Conservation (phyloP, 2,888 invertebrate species). For the Malthinus flaveolus region DNA sequence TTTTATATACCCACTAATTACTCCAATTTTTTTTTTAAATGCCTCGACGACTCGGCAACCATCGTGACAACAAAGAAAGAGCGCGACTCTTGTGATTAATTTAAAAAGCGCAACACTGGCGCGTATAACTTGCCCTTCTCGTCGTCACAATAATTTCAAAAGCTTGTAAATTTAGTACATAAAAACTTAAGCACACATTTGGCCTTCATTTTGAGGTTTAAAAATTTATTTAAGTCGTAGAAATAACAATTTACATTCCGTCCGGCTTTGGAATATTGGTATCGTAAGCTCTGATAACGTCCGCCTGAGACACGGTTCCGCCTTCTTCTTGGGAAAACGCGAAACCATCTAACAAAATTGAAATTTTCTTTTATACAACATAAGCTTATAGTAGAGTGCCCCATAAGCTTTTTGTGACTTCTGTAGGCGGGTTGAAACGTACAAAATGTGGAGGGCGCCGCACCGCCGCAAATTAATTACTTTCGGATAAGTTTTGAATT, state of each 20-base stretch:
- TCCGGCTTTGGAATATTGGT: constrained; percentile 84
- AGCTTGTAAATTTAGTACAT: not conserved
- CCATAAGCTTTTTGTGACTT: not conserved
- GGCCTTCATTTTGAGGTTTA: constrained; percentile 8
- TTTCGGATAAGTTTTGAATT: too few relatives aligned
- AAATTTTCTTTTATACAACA: constrained; percentile 14
- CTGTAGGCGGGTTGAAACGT: too few relatives aligned
- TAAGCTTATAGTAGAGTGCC: not conserved
- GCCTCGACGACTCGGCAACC: too few relatives aligned
- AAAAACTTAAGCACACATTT: constrained; percentile 13
- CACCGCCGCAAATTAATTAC: too few relatives aligned
- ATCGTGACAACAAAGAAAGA: too few relatives aligned
- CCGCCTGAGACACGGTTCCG: constrained; percentile 91
- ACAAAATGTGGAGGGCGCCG: too few relatives aligned
- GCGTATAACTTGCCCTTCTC: too few relatives aligned
- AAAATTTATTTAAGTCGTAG: constrained; percentile 3
- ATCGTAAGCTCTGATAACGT: constrained; percentile 95
- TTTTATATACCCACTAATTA: too few relatives aligned
- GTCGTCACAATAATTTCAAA: too few relatives aligned
- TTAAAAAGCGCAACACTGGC: too few relatives aligned
- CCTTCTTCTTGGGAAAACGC: constrained; percentile 99
- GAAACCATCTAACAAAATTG: constrained; percentile 78
- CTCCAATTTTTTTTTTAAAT: too few relatives aligned
- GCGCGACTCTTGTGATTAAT: too few relatives aligned
- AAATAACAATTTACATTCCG: constrained; percentile 50